Evolutionary conservation across 2,888 invertebrate species (phyloP).

Genomic region (Lissocephala sabroskyi): DNA sequence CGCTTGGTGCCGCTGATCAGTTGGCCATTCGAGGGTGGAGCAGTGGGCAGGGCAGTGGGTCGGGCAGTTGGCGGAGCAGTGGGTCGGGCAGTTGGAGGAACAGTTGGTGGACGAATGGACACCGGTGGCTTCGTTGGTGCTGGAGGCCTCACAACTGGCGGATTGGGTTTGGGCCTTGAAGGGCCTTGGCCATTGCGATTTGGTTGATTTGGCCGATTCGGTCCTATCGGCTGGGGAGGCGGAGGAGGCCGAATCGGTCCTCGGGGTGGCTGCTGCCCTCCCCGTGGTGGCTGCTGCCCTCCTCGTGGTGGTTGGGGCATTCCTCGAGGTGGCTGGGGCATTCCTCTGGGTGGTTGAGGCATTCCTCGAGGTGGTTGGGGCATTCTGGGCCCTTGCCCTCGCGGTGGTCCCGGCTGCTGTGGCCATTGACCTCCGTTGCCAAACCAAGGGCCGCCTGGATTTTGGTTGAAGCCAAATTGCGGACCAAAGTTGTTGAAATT

Average conservation of each 20-base stretch:
- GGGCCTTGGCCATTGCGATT: background rate
- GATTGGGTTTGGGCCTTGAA: background rate
- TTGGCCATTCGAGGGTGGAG: constrained; percentile 3
- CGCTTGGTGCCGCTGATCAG: constrained; percentile 32
- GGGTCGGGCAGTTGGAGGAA: background rate
- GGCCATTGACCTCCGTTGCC: background rate
- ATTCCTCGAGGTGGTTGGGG: constrained; percentile 9
- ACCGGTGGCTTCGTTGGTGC: background rate
- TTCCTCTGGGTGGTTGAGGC: constrained; percentile 8
- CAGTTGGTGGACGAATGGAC: too few species aligned
- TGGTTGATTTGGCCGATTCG: constrained; percentile 4
- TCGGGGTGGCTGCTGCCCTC: constrained; percentile 4
- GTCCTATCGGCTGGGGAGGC: constrained; percentile 4
- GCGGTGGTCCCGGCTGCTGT: background rate
- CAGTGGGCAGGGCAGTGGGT: constrained; percentile 2
- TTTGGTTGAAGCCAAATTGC: constrained; percentile 11
- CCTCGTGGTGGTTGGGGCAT: background rate
- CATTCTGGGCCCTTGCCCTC: too few species aligned
- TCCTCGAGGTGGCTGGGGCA: background rate
- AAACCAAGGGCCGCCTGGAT: background rate
- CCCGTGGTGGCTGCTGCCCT: background rate
- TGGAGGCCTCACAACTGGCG: background rate
- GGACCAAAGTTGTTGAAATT: constrained; percentile 6
- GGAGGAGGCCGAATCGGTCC: background rate
- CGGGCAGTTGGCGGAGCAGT: constrained; percentile 1